phyloP scores from a whole-genome alignment of 2,888 invertebrate genomes.

The Anthrax anthrax region DNA sequence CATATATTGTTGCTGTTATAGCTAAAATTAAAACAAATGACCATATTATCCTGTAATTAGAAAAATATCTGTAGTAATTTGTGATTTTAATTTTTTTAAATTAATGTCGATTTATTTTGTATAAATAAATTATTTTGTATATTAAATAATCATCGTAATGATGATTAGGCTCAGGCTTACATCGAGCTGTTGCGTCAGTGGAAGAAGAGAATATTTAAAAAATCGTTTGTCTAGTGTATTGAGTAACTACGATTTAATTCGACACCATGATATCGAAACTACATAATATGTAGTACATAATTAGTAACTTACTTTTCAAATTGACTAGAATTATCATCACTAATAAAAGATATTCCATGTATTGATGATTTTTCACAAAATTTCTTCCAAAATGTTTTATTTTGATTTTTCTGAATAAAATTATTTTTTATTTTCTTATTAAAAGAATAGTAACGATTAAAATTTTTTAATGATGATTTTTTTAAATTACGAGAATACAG shows the following conservation, averaged over 20 bases:
- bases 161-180: too few relatives aligned
- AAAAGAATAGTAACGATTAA: too few relatives aligned
- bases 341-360: conserved; percentile 28
- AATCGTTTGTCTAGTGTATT: too few relatives aligned
- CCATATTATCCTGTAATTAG: conserved; percentile 23
- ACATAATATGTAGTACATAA: too few relatives aligned
- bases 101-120: neutral
- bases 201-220: too few relatives aligned
- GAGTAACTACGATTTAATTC: too few relatives aligned
- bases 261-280: too few relatives aligned
- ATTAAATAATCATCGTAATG: too few relatives aligned
- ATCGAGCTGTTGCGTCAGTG: too few relatives aligned
- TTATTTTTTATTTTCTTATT: too few relatives aligned
- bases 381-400: conserved; percentile 15
- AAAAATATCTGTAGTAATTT: neutral
- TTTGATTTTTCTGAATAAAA: too few relatives aligned
- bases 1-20: conserved; percentile 23
- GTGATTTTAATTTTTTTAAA: too few relatives aligned
- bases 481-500: neutral
- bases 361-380: conserved; percentile 27
- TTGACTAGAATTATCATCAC: conserved; percentile 20
- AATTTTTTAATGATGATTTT: neutral
- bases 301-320: conserved; percentile 24
- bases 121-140: neutral
- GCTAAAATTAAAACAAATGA: conserved; percentile 22